Evolutionary conservation across 2,888 invertebrate species (phyloP), one percentile per base, ranked within the genome.

Genomic region (Leptogaster cylindrica): DNA sequence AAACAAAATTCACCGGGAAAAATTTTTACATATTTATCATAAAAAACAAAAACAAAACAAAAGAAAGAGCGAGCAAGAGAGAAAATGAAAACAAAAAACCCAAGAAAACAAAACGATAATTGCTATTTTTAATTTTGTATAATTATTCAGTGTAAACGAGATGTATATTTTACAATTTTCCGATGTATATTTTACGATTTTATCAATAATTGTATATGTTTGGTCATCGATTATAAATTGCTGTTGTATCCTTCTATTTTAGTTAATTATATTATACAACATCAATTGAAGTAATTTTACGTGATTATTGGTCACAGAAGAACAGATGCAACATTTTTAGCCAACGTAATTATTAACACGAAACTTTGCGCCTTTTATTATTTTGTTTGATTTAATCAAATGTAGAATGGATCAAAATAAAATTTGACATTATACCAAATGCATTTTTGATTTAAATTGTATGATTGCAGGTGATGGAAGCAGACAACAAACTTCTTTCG

Each of bases 301-400:
- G 12, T 7, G 36, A 36, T 36, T 14, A 36, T 10, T 4, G n/a
- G 10, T 4, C 36, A 10, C 10, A n/a, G n/a, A 14, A 7, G n/a
- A 12, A 25, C 14, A 18, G 27, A 16, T 7, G 7, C 16, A 18
- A 5, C 14, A 10, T 12, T 8, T 14, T 5, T 28, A 48, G 48
- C 23, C 48, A 48, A 44, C 18, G 18, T 18, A 44, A 44, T 44
- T 25, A 50, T 36, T 36, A 36, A 6, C 2, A 50, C 25, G n/a
- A 25, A 31, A 28, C 14, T n/a, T 16, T 52, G 14, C 31, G 33
- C 52, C 10, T n/a, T 25, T 23, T 20, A 55, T 33, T 36, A 58
- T 39, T 58, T 39, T 36, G 36, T 58, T 58, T 58, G 58, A 39
- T 58, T 58, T 39, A 25, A 41, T 55, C 58, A 58, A 46, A 18